These are phyloP conservation scores for Phylloscopus trochilus DNA, from an alignment of 2,113 vertebrate species.

Conservation along the genomic window DNA sequence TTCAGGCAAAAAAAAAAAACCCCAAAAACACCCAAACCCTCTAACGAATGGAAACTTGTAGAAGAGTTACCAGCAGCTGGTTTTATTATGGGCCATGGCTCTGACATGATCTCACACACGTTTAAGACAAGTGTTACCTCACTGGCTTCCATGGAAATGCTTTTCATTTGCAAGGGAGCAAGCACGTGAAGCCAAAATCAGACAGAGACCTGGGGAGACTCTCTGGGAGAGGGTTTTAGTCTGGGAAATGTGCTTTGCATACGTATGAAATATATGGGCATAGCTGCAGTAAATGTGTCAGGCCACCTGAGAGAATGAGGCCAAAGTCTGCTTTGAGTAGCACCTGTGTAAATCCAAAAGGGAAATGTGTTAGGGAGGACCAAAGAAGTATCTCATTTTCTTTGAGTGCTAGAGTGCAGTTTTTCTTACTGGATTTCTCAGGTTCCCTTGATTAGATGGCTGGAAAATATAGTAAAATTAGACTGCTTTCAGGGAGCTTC, in stretches of 20 bases:
- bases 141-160: not conserved
- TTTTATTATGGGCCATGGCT: conserved; percentile 35
- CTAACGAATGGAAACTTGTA: conserved; percentile 60
- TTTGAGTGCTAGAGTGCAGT: not conserved
- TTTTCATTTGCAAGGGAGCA: conserved; percentile 10
- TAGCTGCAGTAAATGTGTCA: not conserved
- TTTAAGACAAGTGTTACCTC: conserved; percentile 33
- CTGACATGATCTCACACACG: conserved; percentile 30
- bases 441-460: not conserved
- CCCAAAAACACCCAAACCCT: no score
- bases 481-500: not conserved
- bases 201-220: not conserved
- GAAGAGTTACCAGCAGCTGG: conserved; percentile 33
- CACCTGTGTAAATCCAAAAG: conserved; percentile 1
- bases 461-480: not conserved
- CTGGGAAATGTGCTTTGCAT: not conserved
- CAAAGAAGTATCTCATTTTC: not conserved
- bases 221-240: not conserved
- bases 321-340: not conserved
- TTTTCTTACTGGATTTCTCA: not conserved
- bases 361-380: not conserved
- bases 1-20: not conserved
- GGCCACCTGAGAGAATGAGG: not conserved
- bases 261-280: not conserved
- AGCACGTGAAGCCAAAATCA: conserved; percentile 31